Percentiles rank a stretch among this genome's conserved stretches.
Conservation (phyloP, 2,113 vertebrate species). For the Colius striatus region DNA sequence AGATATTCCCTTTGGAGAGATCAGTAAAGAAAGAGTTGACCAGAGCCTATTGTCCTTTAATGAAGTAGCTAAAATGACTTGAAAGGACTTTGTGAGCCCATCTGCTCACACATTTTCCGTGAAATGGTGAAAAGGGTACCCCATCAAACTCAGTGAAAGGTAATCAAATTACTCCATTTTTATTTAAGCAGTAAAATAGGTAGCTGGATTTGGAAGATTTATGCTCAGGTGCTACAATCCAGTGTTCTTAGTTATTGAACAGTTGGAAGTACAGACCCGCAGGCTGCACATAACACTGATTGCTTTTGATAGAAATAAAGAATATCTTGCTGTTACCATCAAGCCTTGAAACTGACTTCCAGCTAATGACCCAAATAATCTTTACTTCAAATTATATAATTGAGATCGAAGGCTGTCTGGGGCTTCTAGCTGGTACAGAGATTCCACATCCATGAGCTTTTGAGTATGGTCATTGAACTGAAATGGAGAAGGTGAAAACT, state of each 20-base stretch:
- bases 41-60: not conserved
- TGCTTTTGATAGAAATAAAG: constrained; percentile 24
- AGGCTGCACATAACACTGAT: not conserved
- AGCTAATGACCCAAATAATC: constrained; percentile 71
- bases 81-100: not conserved
- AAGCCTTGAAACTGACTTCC: constrained; percentile 54
- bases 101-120: not conserved
- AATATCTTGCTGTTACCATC: constrained; percentile 48
- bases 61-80: not conserved
- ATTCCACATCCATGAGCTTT: constrained; percentile 73
- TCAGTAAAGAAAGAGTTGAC: not conserved
- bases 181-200: not conserved
- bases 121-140: not conserved
- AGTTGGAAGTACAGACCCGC: not conserved
- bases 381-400: constrained; percentile 58
- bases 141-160: not conserved
- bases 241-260: not conserved
- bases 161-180: not conserved
- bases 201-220: not conserved
- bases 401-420: constrained; percentile 52
- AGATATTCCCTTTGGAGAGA: not conserved
- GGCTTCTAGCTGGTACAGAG: constrained; percentile 44
- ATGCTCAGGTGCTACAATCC: not conserved
- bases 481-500: constrained; percentile 80
- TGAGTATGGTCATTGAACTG: constrained; percentile 74